Conservation (phyloP, 2,888 invertebrate genomes). For the Epirrhoe alternata region DNA sequence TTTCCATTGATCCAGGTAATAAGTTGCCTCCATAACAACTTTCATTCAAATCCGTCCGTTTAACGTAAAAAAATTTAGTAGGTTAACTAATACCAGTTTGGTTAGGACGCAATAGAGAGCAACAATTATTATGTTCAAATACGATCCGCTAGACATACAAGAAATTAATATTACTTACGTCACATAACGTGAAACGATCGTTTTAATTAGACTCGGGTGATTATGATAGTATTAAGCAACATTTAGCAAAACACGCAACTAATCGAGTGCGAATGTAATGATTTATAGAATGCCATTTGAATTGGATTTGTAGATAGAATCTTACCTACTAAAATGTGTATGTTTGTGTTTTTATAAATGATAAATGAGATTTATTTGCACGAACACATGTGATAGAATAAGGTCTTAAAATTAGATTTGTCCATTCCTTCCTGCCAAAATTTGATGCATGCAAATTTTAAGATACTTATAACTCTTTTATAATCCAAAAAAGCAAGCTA, state of each 20-base stretch:
- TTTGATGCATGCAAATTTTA: no score
- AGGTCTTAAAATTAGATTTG: no score
- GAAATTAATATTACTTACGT: conserved; percentile 19
- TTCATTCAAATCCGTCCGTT: no score
- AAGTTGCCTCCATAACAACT: no score
- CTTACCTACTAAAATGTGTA: no score
- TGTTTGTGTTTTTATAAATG: no score
- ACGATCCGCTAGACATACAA: not conserved
- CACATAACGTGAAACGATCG: conserved; percentile 21
- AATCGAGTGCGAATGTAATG: conserved; percentile 12
- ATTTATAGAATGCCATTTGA: conserved; percentile 9
- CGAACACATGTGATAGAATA: no score
- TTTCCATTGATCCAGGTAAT: no score
- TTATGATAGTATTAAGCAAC: conserved; percentile 24
- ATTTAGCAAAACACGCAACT: conserved; percentile 16
- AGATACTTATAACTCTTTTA: no score
- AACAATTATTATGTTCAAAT: not conserved
- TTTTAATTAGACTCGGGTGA: conserved; percentile 22
- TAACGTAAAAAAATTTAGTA: not conserved
- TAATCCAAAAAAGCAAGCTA: no score
- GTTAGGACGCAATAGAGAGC: not conserved
- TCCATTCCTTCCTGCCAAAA: no score
- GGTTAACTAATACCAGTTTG: not conserved
- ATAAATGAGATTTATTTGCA: no score
- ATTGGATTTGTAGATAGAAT: not conserved